A percentile compares a stretch with the other conserved stretches of the same genome.
phyloP scores from a whole-genome alignment of 30 jellyfish, hydroid and myxozoan genomes.

The Haliclystus octoradiatus region DNA sequence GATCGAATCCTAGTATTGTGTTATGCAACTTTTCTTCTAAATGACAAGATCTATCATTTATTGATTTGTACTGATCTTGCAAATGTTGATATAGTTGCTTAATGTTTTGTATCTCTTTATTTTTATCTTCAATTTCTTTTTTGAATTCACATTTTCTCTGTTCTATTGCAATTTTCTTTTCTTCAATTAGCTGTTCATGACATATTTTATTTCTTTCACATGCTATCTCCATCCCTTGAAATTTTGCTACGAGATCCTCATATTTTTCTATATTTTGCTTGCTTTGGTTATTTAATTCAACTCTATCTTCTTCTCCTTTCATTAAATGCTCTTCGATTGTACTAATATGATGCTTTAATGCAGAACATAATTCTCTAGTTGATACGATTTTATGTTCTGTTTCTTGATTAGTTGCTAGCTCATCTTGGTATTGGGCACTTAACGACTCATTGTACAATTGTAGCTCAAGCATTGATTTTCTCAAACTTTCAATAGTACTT shows the following conservation, averaged over 20 bases:
- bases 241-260: slow-evolving; percentile 61
- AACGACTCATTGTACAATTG: slow-evolving; percentile 73
- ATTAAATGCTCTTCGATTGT: slow-evolving; percentile 47
- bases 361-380: slow-evolving; percentile 83
- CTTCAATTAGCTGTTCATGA: slow-evolving; percentile 7
- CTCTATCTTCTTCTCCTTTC: slow-evolving; percentile 55
- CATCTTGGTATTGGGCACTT: slow-evolving; percentile 66
- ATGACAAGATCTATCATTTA: too few species aligned
- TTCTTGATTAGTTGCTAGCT: slow-evolving; percentile 58
- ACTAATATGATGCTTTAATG: slow-evolving; percentile 68
- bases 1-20: too few species aligned
- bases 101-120: too few species aligned
- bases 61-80: too few species aligned
- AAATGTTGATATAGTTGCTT: too few species aligned
- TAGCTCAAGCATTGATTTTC: slow-evolving; percentile 81
- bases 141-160: too few species aligned
- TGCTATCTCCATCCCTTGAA: slow-evolving; percentile 71
- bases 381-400: slow-evolving; percentile 61
- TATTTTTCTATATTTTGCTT: slow-evolving; percentile 31
- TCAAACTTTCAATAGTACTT: slow-evolving; percentile 65
- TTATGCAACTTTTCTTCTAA: too few species aligned
- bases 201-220: slow-evolving; percentile 19
- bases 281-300: slow-evolving; percentile 21
- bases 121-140: too few species aligned
- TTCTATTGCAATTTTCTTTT: too few species aligned